A percentile compares a stretch with the other conserved stretches of the same genome.
Conservation (phyloP, 2,113 vertebrate species). For the Anhinga anhinga region DNA sequence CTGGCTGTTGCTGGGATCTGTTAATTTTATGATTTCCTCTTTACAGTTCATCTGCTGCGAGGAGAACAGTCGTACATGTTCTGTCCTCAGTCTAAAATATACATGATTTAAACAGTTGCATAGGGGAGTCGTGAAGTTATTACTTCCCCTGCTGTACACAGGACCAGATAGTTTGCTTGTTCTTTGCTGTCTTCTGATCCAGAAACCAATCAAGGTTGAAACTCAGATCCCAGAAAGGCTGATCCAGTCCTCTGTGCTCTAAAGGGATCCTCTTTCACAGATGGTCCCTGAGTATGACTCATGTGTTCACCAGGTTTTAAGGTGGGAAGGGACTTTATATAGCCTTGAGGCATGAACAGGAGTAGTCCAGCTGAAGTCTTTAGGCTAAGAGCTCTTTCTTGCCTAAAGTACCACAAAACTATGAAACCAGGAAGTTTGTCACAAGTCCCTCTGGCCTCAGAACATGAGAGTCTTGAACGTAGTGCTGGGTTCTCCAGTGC, state of each 20-base stretch:
- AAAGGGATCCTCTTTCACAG: background rate
- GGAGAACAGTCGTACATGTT: background rate
- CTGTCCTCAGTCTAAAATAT: background rate
- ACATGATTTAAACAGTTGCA: background rate
- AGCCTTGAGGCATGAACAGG: background rate
- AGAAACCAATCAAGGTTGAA: background rate
- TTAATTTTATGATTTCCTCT: background rate
- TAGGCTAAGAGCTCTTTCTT: background rate
- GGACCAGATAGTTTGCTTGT: background rate
- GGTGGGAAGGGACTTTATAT: background rate
- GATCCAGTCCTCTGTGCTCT: background rate
- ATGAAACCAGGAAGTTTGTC: background rate
- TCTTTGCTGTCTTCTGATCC: background rate
- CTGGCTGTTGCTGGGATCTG: background rate
- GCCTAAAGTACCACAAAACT: background rate
- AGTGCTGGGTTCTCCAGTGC: accelerated
- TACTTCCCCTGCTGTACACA: background rate
- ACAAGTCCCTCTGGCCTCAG: background rate
- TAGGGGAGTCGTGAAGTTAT: background rate
- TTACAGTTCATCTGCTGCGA: background rate
- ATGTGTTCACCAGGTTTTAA: background rate
- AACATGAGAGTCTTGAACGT: background rate
- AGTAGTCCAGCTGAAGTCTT: background rate
- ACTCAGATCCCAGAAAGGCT: background rate
- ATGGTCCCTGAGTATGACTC: background rate